Percentiles rank a stretch among this genome's conserved stretches.
Conservation (phyloP, 2,113 vertebrate species). For the Dicrurus megarhynchus region DNA sequence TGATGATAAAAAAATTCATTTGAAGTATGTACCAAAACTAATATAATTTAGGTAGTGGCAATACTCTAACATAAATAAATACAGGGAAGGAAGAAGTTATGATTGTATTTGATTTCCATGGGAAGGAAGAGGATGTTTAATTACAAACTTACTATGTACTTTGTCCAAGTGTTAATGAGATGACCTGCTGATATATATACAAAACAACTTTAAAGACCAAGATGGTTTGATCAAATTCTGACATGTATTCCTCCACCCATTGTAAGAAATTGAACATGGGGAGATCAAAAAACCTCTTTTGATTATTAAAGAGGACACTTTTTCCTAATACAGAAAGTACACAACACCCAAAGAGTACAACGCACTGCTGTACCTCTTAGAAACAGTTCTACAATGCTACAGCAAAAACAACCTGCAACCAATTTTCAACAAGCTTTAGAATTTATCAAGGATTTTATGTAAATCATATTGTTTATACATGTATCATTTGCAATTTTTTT, state of each 20-base stretch:
- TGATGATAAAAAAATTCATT: slow-evolving; percentile 52
- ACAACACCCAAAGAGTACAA: not conserved
- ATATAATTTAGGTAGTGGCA: slow-evolving; percentile 25
- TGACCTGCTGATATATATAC: slow-evolving; percentile 13
- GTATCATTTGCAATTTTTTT: not conserved
- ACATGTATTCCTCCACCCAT: slow-evolving; percentile 13
- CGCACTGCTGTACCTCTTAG: not conserved
- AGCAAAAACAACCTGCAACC: not conserved
- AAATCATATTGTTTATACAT: not conserved
- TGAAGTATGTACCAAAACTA: slow-evolving; percentile 59
- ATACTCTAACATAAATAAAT: slow-evolving; percentile 43
- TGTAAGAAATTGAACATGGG: slow-evolving; percentile 32
- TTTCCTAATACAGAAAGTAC: not conserved
- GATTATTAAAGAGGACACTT: not conserved
- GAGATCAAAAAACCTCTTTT: slow-evolving; percentile 56
- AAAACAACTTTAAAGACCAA: slow-evolving; percentile 59
- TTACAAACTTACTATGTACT: slow-evolving; percentile 60
- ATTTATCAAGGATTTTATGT: not conserved
- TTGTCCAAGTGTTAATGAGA: slow-evolving; percentile 57
- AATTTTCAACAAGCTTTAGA: not conserved
- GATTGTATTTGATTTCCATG: slow-evolving; percentile 45
- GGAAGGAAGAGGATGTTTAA: slow-evolving; percentile 66
- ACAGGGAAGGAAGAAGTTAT: slow-evolving; percentile 32
- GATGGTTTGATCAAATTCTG: slow-evolving; percentile 29
- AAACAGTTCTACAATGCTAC: not conserved